Conservation (phyloP, 2,888 invertebrate species). For the Hoplodrina blanda region DNA sequence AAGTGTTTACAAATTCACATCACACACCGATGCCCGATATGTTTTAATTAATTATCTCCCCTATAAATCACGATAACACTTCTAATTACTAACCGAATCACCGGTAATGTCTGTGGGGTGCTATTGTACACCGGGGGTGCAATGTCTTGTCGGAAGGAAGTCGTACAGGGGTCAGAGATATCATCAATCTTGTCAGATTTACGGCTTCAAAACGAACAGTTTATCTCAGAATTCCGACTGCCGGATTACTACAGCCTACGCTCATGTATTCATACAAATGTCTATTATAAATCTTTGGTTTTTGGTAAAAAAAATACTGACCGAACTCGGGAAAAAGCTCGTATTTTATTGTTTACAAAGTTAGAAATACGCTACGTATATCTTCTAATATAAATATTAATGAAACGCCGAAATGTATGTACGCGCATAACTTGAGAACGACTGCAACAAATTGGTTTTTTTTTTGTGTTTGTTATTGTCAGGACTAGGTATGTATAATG, state of each 20-base stretch:
- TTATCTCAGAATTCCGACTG: conserved; percentile 77
- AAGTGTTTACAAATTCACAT: background rate
- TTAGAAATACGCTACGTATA: no score
- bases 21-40: background rate
- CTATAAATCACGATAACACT: conserved; percentile 35
- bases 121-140: conserved; percentile 64
- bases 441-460: no score
- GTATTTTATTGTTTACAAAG: background rate
- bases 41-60: conserved; percentile 9
- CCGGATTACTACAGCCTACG: conserved; percentile 66
- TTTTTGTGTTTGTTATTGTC: no score
- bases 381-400: no score
- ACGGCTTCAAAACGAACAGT: conserved; percentile 75
- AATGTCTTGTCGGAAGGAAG: conserved; percentile 69
- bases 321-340: background rate
- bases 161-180: conserved; percentile 74
- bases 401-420: no score
- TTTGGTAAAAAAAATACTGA: conserved; percentile 16
- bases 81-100: conserved; percentile 40
- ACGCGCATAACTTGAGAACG: no score
- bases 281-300: conserved; percentile 39
- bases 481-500: no score
- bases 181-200: conserved; percentile 87
- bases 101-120: conserved; percentile 44
- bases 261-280: conserved; percentile 46